Percentiles rank a stretch among this genome's conserved stretches.
Evolutionary conservation across 2,888 invertebrate species (phyloP).

Genomic region (Neocrepidodera transversa): DNA sequence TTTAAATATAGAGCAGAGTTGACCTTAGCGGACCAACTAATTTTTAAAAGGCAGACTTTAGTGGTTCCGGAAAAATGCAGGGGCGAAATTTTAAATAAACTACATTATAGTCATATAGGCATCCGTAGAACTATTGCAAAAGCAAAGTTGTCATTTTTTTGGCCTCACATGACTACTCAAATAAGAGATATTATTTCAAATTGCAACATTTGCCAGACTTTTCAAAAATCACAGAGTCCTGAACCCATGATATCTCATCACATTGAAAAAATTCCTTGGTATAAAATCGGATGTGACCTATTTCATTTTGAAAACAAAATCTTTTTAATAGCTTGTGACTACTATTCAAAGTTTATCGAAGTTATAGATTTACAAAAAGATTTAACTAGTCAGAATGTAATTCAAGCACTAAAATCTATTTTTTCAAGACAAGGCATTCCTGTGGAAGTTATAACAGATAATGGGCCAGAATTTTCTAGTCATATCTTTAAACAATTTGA

Average conservation of each 20-base stretch:
- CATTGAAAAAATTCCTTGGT: neutral
- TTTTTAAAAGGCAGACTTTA: neutral
- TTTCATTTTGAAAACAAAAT: neutral
- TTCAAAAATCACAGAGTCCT: neutral
- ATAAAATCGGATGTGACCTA: neutral
- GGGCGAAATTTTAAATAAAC: too few relatives aligned
- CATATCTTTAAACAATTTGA: neutral
- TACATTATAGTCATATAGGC: too few relatives aligned
- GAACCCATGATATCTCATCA: neutral
- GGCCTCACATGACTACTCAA: neutral
- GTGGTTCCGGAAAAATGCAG: too few relatives aligned
- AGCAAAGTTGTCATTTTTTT: conserved; percentile 10
- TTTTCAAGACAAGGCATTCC: neutral
- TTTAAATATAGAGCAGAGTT: conserved; percentile 8
- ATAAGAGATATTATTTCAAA: neutral
- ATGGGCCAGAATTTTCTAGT: neutral
- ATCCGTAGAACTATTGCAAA: neutral
- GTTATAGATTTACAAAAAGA: neutral
- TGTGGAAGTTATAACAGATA: neutral
- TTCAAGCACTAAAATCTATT: neutral
- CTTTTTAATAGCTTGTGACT: neutral
- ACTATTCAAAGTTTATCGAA: neutral
- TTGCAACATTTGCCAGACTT: neutral
- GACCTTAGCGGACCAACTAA: neutral
- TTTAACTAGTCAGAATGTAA: neutral